phyloP scores from a whole-genome alignment of 1,140 invertebrate species.

The Drosophila nebulosa region DNA sequence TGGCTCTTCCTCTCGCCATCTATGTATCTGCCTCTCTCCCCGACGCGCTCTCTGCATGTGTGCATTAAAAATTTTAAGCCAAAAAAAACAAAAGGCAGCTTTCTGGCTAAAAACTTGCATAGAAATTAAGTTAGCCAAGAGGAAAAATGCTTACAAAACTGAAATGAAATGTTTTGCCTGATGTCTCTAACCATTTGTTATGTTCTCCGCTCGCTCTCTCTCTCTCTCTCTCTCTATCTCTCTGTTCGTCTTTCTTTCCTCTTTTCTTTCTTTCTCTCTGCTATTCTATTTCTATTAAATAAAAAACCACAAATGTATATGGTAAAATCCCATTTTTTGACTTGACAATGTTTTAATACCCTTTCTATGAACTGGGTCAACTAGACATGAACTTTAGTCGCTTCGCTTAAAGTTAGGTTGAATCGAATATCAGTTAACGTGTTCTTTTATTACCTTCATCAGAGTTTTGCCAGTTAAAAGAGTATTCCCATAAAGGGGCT shows the following conservation, averaged over 20 bases:
- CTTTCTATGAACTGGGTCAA: neutral
- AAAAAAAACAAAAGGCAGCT: slow-evolving; percentile 49
- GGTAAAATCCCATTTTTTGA: neutral
- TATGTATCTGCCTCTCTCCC: neutral
- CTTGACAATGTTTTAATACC: neutral
- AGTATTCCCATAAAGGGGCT: slow-evolving; percentile 5
- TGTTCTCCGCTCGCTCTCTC: neutral
- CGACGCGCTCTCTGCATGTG: neutral
- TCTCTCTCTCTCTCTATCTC: neutral
- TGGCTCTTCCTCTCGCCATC: too few relatives aligned
- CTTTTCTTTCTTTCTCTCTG: too few relatives aligned
- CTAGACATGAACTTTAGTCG: neutral
- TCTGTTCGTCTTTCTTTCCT: neutral
- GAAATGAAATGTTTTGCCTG: slow-evolving; percentile 38
- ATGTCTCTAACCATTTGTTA: slow-evolving; percentile 26
- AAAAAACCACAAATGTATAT: neutral
- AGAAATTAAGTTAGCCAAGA: slow-evolving; percentile 65
- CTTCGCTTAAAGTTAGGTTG: neutral
- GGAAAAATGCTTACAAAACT: slow-evolving; percentile 50
- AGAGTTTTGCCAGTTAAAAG: neutral
- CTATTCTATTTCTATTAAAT: neutral
- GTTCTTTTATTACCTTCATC: neutral
- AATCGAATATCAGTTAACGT: neutral
- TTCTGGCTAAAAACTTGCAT: slow-evolving; percentile 61
- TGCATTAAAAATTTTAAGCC: slow-evolving; percentile 68